Base-by-base conservation (phyloP, 2,888 invertebrate species). In the Chrysolina americana region DNA sequence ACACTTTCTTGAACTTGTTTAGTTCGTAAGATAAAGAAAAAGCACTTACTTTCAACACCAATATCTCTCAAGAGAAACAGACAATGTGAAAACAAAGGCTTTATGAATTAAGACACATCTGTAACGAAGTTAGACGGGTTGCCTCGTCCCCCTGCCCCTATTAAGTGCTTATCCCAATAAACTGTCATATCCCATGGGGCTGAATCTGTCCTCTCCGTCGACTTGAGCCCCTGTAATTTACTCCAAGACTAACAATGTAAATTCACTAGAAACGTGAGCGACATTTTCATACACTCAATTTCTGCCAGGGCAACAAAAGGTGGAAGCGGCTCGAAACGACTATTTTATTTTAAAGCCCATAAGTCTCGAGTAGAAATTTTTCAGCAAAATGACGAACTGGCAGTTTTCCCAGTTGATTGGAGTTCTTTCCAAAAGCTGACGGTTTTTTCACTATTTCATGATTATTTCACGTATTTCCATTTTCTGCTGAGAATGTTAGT, bases 151-250 rank as follows among this genome's bases (percentile, higher is more conserved):
- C 75, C 81, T 75, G 82, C 83, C 82, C 83, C 86, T 85, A 86
- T 87, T 86, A 86, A 87, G 87, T 86, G 86, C 86, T 86, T 86
- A 87, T 87, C 86, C 86, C 86, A 86, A 87, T 87, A 87, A 87
- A 87, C 86, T 87, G 86, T 86, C 86, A 86, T 87, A 84, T 86
- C 86, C 83, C 85, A 81, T 79, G 86, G 83, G 85, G 81, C 82
- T 77, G 82, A 84, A 81, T 81, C 81, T 81, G 80, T 81, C 81
- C 83, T 83, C 81, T 77, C 79, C 81, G 83, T 83, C 79, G 82
- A 81, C 82, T 83, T 83, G 83, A 84, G 83, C 82, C 85, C 83
- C 82, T 84, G 85, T 85, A 86, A 86, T 86, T 85, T 85, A 85
- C 85, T 83, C 85, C 82, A 80, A 79, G 79, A 76, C 78, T 84